phyloP scores from a whole-genome alignment of 1,140 invertebrate species.

The Trachelipus rathkii region DNA sequence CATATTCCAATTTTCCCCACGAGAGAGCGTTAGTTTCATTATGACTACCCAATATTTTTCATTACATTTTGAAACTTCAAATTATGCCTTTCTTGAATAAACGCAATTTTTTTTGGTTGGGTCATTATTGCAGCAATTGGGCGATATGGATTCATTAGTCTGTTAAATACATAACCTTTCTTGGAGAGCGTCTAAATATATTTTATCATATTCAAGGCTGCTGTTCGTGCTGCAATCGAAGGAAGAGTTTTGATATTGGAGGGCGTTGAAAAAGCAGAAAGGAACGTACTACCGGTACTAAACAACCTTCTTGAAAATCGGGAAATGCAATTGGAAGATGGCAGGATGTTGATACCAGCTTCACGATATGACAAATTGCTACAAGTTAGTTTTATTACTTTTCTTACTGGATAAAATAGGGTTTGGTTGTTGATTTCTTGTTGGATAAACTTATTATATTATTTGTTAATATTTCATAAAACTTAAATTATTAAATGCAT shows the following conservation, averaged over 20 bases:
- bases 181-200: too few species aligned
- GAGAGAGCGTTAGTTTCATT: too few species aligned
- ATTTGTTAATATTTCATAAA: too few species aligned
- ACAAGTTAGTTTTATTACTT: neutral
- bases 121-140: too few species aligned
- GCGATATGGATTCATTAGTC: too few species aligned
- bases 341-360: constrained; percentile 82
- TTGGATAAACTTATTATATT: neutral
- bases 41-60: too few species aligned
- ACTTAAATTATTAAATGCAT: too few species aligned
- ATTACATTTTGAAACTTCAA: too few species aligned
- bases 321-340: constrained; percentile 98
- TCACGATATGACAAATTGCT: constrained; percentile 51
- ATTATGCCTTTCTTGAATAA: too few species aligned
- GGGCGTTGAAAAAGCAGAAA: constrained; percentile 94
- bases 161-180: too few species aligned
- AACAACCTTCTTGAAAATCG: constrained; percentile 98
- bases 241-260: constrained; percentile 89
- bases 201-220: constrained; percentile 25
- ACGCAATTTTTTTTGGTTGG: too few species aligned
- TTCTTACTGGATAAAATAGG: neutral
- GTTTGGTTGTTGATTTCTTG: neutral
- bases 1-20: too few species aligned
- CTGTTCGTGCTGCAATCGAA: constrained; percentile 49
- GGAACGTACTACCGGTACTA: constrained; percentile 93